Evolutionary conservation across 2,113 vertebrate species (phyloP).

Genomic region (Erythrocercus mccallii): DNA sequence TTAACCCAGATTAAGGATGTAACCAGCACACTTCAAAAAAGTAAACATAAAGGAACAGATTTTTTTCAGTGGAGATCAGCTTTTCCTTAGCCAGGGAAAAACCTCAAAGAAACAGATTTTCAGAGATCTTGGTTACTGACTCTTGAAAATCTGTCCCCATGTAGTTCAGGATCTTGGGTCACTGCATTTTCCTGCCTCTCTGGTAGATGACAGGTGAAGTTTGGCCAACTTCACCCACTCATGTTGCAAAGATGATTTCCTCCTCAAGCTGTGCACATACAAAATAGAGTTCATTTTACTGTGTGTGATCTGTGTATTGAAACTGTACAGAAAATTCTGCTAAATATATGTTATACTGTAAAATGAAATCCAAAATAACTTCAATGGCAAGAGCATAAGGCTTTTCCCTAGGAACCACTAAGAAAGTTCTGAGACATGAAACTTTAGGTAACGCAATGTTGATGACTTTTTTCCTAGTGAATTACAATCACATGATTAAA

Average conservation of each 20-base stretch:
- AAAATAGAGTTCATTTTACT: not conserved
- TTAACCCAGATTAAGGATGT: constrained; percentile 55
- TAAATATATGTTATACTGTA: not conserved
- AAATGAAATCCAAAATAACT: not conserved
- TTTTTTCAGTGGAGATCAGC: not conserved
- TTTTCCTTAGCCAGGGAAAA: not conserved
- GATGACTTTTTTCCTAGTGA: not conserved
- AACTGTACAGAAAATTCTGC: not conserved
- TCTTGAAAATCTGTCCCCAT: not conserved
- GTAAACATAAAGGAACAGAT: constrained; percentile 31
- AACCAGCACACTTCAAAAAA: constrained; percentile 27
- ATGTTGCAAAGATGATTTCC: not conserved
- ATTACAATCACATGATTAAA: not conserved
- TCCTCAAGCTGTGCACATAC: not conserved
- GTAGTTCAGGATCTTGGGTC: not conserved
- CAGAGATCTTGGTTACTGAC: not conserved
- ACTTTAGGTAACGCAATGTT: not conserved
- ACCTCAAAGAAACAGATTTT: not conserved
- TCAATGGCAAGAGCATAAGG: not conserved
- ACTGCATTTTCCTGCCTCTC: not conserved
- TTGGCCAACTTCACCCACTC: not conserved
- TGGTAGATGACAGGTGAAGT: not conserved
- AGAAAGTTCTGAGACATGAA: not conserved
- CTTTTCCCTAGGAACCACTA: not conserved
- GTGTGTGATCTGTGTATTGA: not conserved